Evolutionary conservation across 2,888 invertebrate genomes (phyloP).

Genomic region (Melinopterus prodromus): DNA sequence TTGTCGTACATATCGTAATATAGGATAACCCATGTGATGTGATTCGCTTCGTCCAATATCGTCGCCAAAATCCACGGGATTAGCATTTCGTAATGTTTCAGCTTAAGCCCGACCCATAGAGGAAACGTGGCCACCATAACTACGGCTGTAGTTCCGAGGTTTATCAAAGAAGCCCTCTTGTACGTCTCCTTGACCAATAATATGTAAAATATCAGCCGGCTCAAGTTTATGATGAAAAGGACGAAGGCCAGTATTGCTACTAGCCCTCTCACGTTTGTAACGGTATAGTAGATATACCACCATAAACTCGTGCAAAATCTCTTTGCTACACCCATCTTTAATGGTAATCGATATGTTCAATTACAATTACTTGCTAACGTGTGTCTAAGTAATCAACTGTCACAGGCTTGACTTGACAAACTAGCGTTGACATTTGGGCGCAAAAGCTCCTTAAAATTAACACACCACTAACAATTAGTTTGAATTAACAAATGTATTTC

Average conservation of each 20-base stretch:
- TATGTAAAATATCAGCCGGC: slow-evolving; percentile 7
- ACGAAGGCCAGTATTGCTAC: background rate
- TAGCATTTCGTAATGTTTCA: background rate
- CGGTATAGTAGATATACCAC: background rate
- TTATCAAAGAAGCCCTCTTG: slow-evolving; percentile 15
- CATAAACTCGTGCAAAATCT: background rate
- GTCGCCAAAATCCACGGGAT: slow-evolving; percentile 8
- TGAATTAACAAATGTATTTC: too few species aligned
- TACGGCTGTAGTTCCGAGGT: slow-evolving; percentile 7
- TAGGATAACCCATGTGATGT: slow-evolving; percentile 9
- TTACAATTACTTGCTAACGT: too few species aligned
- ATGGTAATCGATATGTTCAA: too few species aligned
- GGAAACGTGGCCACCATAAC: background rate
- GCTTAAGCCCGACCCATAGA: background rate
- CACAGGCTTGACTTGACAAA: too few species aligned
- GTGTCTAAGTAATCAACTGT: too few species aligned
- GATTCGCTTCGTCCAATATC: background rate
- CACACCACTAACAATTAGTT: too few species aligned
- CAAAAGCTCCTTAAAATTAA: too few species aligned
- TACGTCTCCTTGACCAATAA: background rate
- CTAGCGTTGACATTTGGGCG: too few species aligned
- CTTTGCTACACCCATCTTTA: background rate
- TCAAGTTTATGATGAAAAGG: background rate
- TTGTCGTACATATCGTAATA: background rate
- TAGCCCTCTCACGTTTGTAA: slow-evolving; percentile 8